Base-by-base conservation (phyloP, 2,797 vertebrate genomes). In the Malurus leucopterus region DNA sequence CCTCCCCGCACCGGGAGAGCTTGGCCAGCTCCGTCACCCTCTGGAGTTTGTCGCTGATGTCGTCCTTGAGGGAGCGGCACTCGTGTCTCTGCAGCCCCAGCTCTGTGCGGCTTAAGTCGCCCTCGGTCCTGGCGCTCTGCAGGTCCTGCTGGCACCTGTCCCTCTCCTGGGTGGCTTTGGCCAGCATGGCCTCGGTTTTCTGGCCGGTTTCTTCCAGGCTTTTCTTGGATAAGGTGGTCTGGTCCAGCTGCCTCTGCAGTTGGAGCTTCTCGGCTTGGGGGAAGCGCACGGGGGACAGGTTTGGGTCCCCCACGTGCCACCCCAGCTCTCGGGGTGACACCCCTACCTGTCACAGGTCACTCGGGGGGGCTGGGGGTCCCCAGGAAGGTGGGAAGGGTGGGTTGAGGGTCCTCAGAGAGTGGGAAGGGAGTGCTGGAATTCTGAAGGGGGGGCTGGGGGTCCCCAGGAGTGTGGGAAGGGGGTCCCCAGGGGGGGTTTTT, bases 91-190 rank as follows among this genome's bases (percentile, higher is more conserved):
- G 68, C 81, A 58, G 55, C 5, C 84, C 55, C 84, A 93, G 72
- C 29, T 82, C 41, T 15, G 7, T 36, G 5, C n/a, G 13, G 75
- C 64, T 61, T 21, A 44, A 8, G 0, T 50, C 27, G 0, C 6
- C 34, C 21, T 26, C 0, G 15, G 30, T 6, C 2, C 2, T 14
- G 72, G 65, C 36, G 24, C 9, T 30, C 8, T 7, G 16, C 63
- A 95, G 89, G 0, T 93, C 78, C 74, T 19, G 55, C 49, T 72
- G 63, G 92, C 92, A 95, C 6, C 5, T 19, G 15, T 92, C 55
- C 10, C 38, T 8, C 23, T 88, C 84, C 36, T 30, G 58, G 8
- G 2, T 78, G 81, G 40, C 44, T 38, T 30, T 27, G 68, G 2
- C 11, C 77, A 90, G 43, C 7, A 3, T 6, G 19, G 38, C 11